phyloP scores from a whole-genome alignment of 2,113 vertebrate genomes.

The Ondatra zibethicus region DNA sequence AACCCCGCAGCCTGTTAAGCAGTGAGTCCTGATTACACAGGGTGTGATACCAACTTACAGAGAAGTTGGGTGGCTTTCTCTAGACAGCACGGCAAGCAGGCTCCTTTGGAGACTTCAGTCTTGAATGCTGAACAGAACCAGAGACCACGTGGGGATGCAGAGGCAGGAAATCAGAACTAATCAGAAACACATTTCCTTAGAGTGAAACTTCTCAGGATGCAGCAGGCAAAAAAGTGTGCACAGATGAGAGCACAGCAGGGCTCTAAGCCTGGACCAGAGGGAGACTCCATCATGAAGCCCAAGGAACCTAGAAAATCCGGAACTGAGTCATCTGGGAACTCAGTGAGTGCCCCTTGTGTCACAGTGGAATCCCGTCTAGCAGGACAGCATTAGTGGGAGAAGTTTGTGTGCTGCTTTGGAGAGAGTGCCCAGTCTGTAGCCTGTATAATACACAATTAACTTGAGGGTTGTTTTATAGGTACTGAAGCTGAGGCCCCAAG shows the following conservation, averaged over 20 bases:
- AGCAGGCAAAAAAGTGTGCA: neutral
- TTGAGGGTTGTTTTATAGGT: neutral
- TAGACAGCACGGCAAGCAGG: neutral
- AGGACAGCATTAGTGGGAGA: neutral
- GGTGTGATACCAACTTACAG: neutral
- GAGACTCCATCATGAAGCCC: neutral
- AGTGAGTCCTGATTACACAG: neutral
- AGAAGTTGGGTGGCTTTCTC: neutral
- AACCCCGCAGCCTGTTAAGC: neutral
- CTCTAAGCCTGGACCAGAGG: neutral
- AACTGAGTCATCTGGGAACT: neutral
- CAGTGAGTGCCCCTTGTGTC: neutral
- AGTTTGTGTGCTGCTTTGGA: neutral
- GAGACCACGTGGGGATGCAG: neutral
- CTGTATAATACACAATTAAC: neutral
- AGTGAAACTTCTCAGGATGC: conserved; percentile 11
- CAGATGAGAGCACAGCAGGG: neutral
- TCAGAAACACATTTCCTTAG: neutral
- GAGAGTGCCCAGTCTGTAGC: neutral
- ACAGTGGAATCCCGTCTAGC: neutral
- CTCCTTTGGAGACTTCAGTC: neutral
- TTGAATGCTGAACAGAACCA: neutral
- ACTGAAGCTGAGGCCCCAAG: neutral
- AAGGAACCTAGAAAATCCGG: neutral
- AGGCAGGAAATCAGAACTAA: neutral